These are phyloP conservation scores for Drosophila fuyamai DNA, from an alignment of 1,140 invertebrate genomes.

Conservation along the genomic window DNA sequence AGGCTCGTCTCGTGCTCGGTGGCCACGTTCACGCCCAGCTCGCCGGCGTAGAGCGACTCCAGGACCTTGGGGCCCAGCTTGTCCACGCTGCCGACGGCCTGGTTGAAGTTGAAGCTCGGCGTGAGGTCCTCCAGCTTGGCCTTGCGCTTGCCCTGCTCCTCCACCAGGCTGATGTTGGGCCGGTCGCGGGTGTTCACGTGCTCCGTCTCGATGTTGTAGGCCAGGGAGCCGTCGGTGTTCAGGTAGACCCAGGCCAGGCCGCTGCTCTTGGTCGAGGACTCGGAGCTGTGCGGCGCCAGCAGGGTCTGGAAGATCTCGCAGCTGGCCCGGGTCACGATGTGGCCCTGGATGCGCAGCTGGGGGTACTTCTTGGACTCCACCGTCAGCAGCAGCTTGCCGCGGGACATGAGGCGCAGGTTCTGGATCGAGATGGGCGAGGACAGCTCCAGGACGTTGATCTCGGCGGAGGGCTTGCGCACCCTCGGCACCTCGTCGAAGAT, in stretches of 20 bases:
- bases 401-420: constrained; percentile 89
- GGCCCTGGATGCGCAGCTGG: constrained; percentile 88
- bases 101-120: constrained; percentile 86
- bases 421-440: constrained; percentile 89
- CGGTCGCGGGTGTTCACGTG: constrained; percentile 86
- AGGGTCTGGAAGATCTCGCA: constrained; percentile 93
- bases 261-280: constrained; percentile 84
- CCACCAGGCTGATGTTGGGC: constrained; percentile 89
- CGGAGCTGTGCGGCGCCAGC: constrained; percentile 85
- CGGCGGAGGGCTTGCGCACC: constrained; percentile 90
- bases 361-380: constrained; percentile 88
- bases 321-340: constrained; percentile 89
- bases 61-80: constrained; percentile 89
- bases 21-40: constrained; percentile 90
- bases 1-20: constrained; percentile 86
- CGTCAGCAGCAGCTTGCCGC: constrained; percentile 89
- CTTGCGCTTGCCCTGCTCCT: constrained; percentile 88
- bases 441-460: constrained; percentile 90
- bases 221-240: constrained; percentile 90
- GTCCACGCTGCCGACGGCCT: constrained; percentile 89
- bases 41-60: constrained; percentile 92
- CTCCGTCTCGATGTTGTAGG: constrained; percentile 88
- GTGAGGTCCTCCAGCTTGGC: constrained; percentile 90
- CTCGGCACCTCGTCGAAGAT: constrained; percentile 88
- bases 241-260: constrained; percentile 93